Percentiles rank a stretch among this genome's conserved stretches.
Evolutionary conservation across 2,113 vertebrate species (phyloP).

Genomic region (Melospiza georgiana): DNA sequence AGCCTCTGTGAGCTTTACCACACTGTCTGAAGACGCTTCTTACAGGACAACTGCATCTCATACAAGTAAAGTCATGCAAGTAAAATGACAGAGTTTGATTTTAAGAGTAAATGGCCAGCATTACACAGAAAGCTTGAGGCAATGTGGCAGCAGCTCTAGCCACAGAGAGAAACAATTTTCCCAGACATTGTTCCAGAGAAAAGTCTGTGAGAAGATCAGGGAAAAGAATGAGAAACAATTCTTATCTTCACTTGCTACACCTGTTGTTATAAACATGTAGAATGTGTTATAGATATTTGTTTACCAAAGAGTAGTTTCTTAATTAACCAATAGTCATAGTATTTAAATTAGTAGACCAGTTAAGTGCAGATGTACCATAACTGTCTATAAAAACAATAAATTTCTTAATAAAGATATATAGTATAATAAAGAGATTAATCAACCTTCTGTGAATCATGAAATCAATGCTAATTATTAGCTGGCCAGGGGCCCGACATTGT

Average conservation of each 20-base stretch:
- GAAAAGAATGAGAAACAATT: neutral
- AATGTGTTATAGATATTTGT: neutral
- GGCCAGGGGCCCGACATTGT: fast-evolving
- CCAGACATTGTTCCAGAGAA: neutral
- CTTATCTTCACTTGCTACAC: neutral
- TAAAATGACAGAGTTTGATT: neutral
- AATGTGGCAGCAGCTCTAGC: neutral
- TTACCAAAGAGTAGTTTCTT: neutral
- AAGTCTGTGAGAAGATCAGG: too few species aligned
- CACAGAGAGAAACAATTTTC: neutral
- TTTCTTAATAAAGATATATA: neutral
- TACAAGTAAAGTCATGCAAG: neutral
- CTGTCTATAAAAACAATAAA: neutral
- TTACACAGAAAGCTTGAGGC: neutral
- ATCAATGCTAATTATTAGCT: neutral
- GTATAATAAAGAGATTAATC: neutral
- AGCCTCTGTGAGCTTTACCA: neutral
- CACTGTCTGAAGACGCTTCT: neutral
- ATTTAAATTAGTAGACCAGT: neutral
- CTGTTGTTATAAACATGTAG: neutral
- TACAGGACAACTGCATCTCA: neutral
- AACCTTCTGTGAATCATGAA: neutral
- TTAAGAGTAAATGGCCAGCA: neutral
- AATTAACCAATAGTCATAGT: neutral
- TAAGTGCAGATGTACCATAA: neutral